phyloP scores from a whole-genome alignment of 1,140 invertebrate species.

The Cryptotermes secundus region DNA sequence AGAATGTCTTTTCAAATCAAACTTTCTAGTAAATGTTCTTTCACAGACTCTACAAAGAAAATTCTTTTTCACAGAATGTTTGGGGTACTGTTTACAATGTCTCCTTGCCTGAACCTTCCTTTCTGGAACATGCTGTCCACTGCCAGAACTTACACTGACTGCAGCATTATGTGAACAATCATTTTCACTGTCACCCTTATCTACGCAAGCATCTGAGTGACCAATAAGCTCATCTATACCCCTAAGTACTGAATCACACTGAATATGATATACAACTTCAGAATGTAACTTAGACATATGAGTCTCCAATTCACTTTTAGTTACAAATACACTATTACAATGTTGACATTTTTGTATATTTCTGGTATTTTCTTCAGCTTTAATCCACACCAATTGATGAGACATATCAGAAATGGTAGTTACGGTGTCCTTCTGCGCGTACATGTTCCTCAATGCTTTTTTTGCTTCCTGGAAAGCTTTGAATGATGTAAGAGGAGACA shows the following conservation, averaged over 20 bases:
- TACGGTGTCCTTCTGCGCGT: background rate
- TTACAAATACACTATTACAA: background rate
- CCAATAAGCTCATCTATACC: background rate
- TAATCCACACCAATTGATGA: constrained; percentile 21
- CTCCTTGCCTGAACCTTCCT: background rate
- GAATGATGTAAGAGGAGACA: constrained; percentile 21
- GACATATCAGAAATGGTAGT: constrained; percentile 5
- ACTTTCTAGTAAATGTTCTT: constrained; percentile 30
- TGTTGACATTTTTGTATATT: background rate
- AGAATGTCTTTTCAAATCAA: constrained; percentile 37
- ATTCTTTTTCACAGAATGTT: background rate
- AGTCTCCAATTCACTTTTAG: background rate
- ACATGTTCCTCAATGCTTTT: constrained; percentile 11
- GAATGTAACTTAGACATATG: constrained; percentile 7
- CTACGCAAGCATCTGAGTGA: background rate
- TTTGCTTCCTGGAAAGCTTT: constrained; percentile 26
- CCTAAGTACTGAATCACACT: background rate
- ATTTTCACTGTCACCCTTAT: background rate
- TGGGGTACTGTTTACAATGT: background rate
- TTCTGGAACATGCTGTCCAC: background rate
- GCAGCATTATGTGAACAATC: background rate
- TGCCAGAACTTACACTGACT: no score
- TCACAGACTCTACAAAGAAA: constrained; percentile 37
- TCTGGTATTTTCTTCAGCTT: background rate
- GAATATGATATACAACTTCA: background rate